phyloP scores from a whole-genome alignment of 2,797 vertebrate genomes.

The Gephyroberyx darwinii region DNA sequence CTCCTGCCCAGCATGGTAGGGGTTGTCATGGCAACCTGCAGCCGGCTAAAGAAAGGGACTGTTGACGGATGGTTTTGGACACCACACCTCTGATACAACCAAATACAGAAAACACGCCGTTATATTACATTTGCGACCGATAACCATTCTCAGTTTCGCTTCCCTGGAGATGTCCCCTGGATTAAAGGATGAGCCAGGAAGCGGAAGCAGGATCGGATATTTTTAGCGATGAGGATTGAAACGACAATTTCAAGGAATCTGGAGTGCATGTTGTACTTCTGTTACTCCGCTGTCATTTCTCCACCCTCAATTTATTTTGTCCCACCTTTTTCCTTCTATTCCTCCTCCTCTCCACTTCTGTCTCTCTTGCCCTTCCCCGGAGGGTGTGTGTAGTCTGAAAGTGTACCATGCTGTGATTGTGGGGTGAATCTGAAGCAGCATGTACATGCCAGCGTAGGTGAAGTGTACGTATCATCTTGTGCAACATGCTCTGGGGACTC shows the following conservation, averaged over 20 bases:
- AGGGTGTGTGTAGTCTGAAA: conserved; percentile 8
- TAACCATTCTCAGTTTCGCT: not conserved
- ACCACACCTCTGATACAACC: conserved; percentile 39
- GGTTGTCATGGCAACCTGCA: conserved; percentile 76
- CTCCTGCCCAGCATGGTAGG: conserved; percentile 53
- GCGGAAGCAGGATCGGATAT: conserved; percentile 37
- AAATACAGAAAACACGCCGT: conserved; percentile 45
- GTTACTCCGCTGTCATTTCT: conserved; percentile 16
- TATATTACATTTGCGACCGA: not conserved
- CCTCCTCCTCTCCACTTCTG: not conserved
- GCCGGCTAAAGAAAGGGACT: conserved; percentile 58
- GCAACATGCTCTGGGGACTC: conserved; percentile 21
- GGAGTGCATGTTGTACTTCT: conserved; percentile 12
- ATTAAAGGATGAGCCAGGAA: conserved; percentile 28
- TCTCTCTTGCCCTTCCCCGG: conserved; percentile 24
- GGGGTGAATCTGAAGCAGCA: conserved; percentile 32
- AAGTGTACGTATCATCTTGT: conserved; percentile 30
- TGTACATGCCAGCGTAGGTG: conserved; percentile 8
- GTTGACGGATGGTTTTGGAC: conserved; percentile 65
- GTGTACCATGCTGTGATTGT: not conserved
- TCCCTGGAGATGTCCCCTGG: conserved; percentile 25
- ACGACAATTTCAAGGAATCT: conserved; percentile 41
- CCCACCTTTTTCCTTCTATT: not conserved
- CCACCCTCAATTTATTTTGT: not conserved
- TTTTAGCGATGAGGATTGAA: conserved; percentile 34